Evolutionary conservation across 2,888 invertebrate genomes (phyloP), one percentile per base, ranked within the genome.

Genomic region (Isoperla grammatica): DNA sequence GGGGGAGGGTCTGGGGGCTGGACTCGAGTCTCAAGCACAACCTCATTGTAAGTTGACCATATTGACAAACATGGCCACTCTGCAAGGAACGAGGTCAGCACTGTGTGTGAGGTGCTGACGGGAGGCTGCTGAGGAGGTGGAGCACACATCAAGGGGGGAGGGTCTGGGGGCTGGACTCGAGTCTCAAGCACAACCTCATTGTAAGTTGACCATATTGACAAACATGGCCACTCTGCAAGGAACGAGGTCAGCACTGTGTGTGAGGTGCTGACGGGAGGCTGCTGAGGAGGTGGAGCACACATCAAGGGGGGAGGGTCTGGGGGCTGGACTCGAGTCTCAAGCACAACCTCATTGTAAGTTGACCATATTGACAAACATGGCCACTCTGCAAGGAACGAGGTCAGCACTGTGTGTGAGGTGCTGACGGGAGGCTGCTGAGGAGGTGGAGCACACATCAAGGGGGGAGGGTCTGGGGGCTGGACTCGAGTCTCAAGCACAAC

Each of bases 271-370:
- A 79, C 54, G 74, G 77, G 57, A 70, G 86, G 13, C 55, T 84
- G 1, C 80, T 78, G 61, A 86, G 83, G 74, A 71, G 83, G 57
- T 74, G 73, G 68, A 78, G 81, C 61, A 80, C 83, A 13, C 89
- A 90, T 70, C 84, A 86, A 72, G 88, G 85, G 56, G 84, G 85
- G 39, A 79, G 85, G 39, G 82, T 94, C 64, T 92, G 94, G 90
- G 80, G 86, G 63, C 71, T 92, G 11, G 86, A 84, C 65, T 78
- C 75, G 65, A 73, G 78, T 64, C 69, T n/a, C n/a, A 35, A 57
- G 13, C 42, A 57, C 12, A 39, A 50, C n/a, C 42, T 62, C 12
- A 55, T 62, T 29, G 63, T 63, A 56, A 60, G 13, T n/a, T n/a
- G 12, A 17, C 13, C 19, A 2, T 15, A n/a, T n/a, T n/a, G n/a